Conservation (phyloP, 1,140 invertebrate species). For the Ceratina japonica region DNA sequence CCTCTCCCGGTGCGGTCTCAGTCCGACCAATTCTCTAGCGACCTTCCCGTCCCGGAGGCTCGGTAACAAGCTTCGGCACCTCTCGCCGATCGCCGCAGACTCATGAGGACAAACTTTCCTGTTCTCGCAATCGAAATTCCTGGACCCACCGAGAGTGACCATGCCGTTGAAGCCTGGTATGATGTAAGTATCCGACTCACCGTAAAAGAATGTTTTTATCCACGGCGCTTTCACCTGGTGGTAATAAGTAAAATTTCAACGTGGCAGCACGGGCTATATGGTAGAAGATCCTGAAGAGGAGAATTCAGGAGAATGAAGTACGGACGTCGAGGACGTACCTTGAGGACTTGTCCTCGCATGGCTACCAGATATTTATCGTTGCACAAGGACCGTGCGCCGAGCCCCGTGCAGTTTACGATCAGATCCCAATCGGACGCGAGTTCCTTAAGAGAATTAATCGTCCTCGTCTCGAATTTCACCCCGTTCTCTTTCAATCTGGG, state of each 20-base stretch:
- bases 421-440: slow-evolving; percentile 85
- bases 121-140: slow-evolving; percentile 90
- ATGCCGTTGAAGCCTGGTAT: slow-evolving; percentile 87
- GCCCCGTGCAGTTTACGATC: slow-evolving; percentile 93
- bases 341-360: slow-evolving; percentile 93
- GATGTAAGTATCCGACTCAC: slow-evolving; percentile 91
- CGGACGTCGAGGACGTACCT: slow-evolving; percentile 79
- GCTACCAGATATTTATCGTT: slow-evolving; percentile 88
- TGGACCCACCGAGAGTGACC: slow-evolving; percentile 90
- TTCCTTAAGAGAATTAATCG: slow-evolving; percentile 82
- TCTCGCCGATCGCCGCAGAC: slow-evolving; percentile 85
- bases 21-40: slow-evolving; percentile 85
- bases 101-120: slow-evolving; percentile 85
- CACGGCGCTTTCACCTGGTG: slow-evolving; percentile 91
- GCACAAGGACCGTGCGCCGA: slow-evolving; percentile 89
- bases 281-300: no score
- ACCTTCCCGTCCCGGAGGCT: slow-evolving; percentile 83
- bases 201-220: slow-evolving; percentile 93
- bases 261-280: no score
- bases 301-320: no score
- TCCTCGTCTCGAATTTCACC: slow-evolving; percentile 80
- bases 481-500: slow-evolving; percentile 81
- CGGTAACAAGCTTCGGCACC: slow-evolving; percentile 87
- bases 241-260: neutral
- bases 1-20: slow-evolving; percentile 87